Evolutionary conservation across 2,113 vertebrate genomes (phyloP).

Genomic region (Ammodytes dubius): DNA sequence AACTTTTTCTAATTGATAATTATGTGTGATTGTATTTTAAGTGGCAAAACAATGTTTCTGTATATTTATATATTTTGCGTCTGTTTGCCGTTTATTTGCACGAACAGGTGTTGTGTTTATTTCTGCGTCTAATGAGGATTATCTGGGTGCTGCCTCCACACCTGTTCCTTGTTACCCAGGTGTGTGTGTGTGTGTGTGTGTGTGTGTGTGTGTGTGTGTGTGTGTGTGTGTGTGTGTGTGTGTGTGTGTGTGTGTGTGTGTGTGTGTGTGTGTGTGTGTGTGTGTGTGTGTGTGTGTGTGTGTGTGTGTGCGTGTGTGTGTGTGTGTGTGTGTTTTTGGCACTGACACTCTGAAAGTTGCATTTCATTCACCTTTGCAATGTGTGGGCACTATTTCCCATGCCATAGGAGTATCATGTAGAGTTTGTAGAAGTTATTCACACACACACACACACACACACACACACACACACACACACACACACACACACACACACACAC

Average conservation of each 20-base stretch:
- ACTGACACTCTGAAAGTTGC: background rate
- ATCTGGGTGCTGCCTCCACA: background rate
- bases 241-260: background rate
- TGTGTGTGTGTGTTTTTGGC: background rate
- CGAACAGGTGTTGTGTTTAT: background rate
- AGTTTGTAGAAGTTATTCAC: background rate
- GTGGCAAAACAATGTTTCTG: background rate
- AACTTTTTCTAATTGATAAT: background rate
- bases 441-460: too few species aligned
- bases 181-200: fast-evolving
- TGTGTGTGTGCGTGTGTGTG: fast-evolving
- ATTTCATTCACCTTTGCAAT: background rate
- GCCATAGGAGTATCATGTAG: fast-evolving
- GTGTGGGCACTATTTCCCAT: background rate
- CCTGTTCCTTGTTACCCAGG: constrained; percentile 10
- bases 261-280: fast-evolving
- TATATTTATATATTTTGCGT: background rate
- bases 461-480: too few species aligned
- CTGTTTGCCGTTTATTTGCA: background rate
- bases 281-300: background rate
- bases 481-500: too few species aligned
- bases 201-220: background rate
- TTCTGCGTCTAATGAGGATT: constrained; percentile 25
- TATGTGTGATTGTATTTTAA: background rate
- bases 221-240: fast-evolving